A percentile compares a stretch with the other conserved stretches of the same genome.
Evolutionary conservation across 2,888 invertebrate species (phyloP).

Genomic region (Torymus auratus): DNA sequence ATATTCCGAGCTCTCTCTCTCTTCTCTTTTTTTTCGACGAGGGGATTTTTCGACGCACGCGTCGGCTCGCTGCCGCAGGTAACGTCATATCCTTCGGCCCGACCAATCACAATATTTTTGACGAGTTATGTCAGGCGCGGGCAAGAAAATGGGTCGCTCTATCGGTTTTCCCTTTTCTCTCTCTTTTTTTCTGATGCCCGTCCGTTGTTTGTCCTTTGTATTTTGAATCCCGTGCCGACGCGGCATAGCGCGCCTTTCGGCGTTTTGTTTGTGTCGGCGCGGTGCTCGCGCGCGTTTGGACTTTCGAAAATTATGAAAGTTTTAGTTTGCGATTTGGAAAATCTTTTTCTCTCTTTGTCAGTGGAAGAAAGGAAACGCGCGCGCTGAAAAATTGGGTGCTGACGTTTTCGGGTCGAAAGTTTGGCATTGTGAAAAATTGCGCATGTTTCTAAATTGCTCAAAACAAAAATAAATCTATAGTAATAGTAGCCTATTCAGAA

Average conservation of each 20-base stretch:
- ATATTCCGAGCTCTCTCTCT: constrained; percentile 10
- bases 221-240: constrained; percentile 37
- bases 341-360: constrained; percentile 34
- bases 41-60: constrained; percentile 42
- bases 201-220: constrained; percentile 52
- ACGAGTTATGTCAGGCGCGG: constrained; percentile 70
- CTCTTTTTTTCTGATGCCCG: background rate
- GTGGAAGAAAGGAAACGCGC: constrained; percentile 13
- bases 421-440: no score
- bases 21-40: constrained; percentile 33
- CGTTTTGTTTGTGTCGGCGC: constrained; percentile 38
- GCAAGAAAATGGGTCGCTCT: constrained; percentile 55
- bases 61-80: constrained; percentile 64
- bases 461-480: no score
- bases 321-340: constrained; percentile 54
- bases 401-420: no score
- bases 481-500: no score
- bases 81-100: constrained; percentile 72
- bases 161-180: constrained; percentile 56
- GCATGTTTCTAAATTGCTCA: no score
- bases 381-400: background rate
- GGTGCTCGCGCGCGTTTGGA: constrained; percentile 12
- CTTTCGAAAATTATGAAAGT: constrained; percentile 55
- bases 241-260: constrained; percentile 13
- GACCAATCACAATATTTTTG: constrained; percentile 77